Evolutionary conservation across 2,888 invertebrate genomes (phyloP).

Genomic region (Phaedon cochleariae): DNA sequence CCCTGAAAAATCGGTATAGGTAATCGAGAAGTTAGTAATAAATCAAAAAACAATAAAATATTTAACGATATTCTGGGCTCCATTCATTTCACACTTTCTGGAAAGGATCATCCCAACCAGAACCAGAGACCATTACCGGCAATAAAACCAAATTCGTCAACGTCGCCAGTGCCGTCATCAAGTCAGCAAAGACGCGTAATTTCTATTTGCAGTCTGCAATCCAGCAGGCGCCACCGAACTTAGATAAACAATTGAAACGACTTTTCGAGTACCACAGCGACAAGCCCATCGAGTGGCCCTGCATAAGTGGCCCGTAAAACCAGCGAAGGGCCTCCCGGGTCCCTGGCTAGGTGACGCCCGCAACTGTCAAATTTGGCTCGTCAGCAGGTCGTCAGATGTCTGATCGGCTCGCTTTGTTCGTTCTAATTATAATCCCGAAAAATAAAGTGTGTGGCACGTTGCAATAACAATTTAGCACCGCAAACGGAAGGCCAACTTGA

Average conservation of each 20-base stretch:
- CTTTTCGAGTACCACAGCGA: slow-evolving; percentile 23
- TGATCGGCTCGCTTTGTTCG: slow-evolving; percentile 39
- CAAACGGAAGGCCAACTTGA: slow-evolving; percentile 43
- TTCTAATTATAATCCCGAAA: slow-evolving; percentile 47
- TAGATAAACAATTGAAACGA: slow-evolving; percentile 35
- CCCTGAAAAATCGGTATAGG: too few relatives aligned
- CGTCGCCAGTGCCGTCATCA: neutral
- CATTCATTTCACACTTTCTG: neutral
- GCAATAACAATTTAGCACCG: slow-evolving; percentile 38
- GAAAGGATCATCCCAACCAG: neutral
- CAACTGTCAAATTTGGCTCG: slow-evolving; percentile 20
- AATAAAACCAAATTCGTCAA: neutral
- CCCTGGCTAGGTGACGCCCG: slow-evolving; percentile 2
- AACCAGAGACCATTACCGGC: neutral
- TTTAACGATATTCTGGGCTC: neutral
- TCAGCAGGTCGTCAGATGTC: slow-evolving; percentile 20
- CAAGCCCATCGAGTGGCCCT: slow-evolving; percentile 25
- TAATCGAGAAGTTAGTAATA: too few relatives aligned
- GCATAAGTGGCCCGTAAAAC: slow-evolving; percentile 38
- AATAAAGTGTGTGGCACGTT: slow-evolving; percentile 47
- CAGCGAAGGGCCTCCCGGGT: slow-evolving; percentile 32
- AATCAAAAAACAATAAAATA: too few relatives aligned
- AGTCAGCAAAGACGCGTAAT: slow-evolving; percentile 7
- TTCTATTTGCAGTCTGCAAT: slow-evolving; percentile 27
- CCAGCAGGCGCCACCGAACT: slow-evolving; percentile 25